Evolutionary conservation across 2,113 vertebrate species (phyloP).

Genomic region (Vanacampus margaritifer): DNA sequence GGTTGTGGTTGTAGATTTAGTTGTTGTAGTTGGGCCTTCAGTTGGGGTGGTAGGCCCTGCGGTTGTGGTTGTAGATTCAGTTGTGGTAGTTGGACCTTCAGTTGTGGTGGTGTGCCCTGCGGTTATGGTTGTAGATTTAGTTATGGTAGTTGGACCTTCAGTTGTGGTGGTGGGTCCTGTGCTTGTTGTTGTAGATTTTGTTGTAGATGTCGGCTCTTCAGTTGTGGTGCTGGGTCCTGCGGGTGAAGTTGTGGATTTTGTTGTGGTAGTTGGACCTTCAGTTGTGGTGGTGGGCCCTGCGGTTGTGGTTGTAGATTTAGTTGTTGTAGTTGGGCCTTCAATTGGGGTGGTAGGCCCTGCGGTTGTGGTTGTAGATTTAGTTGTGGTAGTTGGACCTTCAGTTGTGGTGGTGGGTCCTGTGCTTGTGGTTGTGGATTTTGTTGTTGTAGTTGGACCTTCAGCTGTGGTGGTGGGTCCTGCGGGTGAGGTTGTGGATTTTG

Average conservation of each 20-base stretch:
- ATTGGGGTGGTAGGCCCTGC: background rate
- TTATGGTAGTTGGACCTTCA: background rate
- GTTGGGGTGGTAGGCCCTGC: background rate
- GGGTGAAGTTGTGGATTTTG: no score
- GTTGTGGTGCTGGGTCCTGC: background rate
- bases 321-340: background rate
- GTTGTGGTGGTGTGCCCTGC: background rate
- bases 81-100: background rate
- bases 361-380: background rate
- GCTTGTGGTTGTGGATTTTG: background rate
- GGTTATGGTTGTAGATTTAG: background rate
- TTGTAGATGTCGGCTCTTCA: no score
- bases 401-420: background rate
- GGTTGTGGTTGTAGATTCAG: background rate
- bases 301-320: background rate
- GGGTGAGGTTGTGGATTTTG: background rate
- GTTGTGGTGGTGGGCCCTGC: background rate
- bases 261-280: background rate
- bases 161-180: background rate
- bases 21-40: background rate
- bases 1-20: background rate
- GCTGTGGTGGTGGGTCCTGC: constrained; percentile 7
- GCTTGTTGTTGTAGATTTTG: no score
- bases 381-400: background rate
- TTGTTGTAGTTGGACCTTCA: background rate